Percentiles rank a stretch among this genome's conserved stretches.
Conservation (phyloP, 1,140 invertebrate species). For the Triops cancriformis region DNA sequence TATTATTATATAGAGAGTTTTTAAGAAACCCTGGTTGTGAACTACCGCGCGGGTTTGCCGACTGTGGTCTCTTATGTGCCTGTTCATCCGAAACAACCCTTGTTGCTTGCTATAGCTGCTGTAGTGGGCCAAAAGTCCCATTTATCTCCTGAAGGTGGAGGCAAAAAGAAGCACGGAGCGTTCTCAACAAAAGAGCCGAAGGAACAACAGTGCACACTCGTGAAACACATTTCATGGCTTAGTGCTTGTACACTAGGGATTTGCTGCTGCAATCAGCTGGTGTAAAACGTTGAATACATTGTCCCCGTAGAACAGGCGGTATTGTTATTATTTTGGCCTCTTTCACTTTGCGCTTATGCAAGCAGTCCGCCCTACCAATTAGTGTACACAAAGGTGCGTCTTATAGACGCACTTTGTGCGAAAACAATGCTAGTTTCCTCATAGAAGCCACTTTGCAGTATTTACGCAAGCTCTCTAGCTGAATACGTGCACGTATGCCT, state of each 20-base stretch:
- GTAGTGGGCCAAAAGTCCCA: neutral
- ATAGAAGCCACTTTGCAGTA: neutral
- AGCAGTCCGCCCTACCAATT: neutral
- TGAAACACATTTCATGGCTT: constrained; percentile 14
- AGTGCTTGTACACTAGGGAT: neutral
- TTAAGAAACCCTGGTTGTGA: neutral
- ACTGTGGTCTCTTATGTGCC: neutral
- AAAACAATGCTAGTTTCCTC: neutral
- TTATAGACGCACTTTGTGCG: neutral
- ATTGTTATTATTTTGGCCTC: constrained; percentile 11
- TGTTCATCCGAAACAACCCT: constrained; percentile 1
- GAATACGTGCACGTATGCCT: no score
- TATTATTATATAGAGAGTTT: neutral
- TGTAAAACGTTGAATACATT: constrained; percentile 6
- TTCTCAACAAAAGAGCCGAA: constrained; percentile 7
- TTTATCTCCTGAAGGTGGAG: neutral
- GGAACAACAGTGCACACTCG: neutral
- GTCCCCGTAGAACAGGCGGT: neutral
- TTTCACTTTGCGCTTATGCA: constrained; percentile 2
- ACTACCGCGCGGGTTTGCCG: neutral
- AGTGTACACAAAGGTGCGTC: neutral
- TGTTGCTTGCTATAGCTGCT: neutral
- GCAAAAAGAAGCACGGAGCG: neutral
- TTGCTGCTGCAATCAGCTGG: neutral
- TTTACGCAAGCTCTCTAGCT: neutral